Base-by-base conservation (phyloP, 1,140 invertebrate species). In the Heterodera schachtii region DNA sequence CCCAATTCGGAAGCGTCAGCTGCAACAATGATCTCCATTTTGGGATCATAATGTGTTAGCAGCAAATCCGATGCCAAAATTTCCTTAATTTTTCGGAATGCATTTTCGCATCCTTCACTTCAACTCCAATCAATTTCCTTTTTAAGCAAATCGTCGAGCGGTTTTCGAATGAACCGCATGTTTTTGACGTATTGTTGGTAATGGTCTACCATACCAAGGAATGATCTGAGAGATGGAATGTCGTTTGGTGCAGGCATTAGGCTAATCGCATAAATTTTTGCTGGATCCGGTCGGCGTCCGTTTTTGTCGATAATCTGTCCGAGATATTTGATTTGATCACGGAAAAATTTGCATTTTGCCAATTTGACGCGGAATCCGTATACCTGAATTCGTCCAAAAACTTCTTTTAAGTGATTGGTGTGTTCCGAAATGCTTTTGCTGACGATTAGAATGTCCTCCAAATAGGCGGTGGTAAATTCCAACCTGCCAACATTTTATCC, bases 1-100 rank as follows among this genome's bases (percentile, higher is more conserved):
- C 91, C 92, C 84, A 90, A 90, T 0, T 87, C 80, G 64, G 89
- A 91, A 21, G 91, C 91, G 88, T 93, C 92, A 31, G 90, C 90
- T 16, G 91, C 86, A 47, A 93, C 64, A 16, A 90, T 82, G 6
- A 92, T 75, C 46, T 87, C 49, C 81, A 73, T 86, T 82, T 86
- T 79, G 41, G 88, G 86, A 69, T 92, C 89, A 83, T 90, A 92
- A 79, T 90, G 87, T 2, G 86, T 86, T 31, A 91, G 80, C 11
- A 90, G 79, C 70, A 76, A 47, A 21, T 82, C 64, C n/a, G 84
- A 83, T 41, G 82, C 13, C 21, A 92, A 80, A 74, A 75, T 67
- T 16, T 81, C 8, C 83, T 90, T 90, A 1, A 90, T 44, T 44
- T 80, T 3, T 83, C 41, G 49, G 83, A 91, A 91, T 8, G 86